Conservation (phyloP, 2,888 invertebrate genomes). For the Hirtodrosophila histrioides region DNA sequence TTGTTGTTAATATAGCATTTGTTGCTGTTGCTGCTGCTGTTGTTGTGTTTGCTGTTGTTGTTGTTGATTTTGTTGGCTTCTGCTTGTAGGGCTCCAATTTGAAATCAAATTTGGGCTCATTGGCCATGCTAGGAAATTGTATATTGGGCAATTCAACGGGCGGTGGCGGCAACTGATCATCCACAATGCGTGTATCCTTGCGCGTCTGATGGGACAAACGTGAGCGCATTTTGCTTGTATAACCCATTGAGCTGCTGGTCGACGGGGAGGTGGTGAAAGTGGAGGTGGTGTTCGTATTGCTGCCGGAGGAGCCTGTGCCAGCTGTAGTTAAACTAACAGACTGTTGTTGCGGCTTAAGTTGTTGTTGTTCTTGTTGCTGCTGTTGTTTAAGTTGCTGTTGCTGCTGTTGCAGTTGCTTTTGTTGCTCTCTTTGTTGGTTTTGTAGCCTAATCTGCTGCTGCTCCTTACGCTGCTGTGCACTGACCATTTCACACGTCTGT, state of each 20-base stretch:
- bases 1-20: neutral
- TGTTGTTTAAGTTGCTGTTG: slow-evolving; percentile 6
- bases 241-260: slow-evolving; percentile 4
- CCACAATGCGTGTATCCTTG: slow-evolving; percentile 52
- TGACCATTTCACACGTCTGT: slow-evolving; percentile 11
- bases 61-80: slow-evolving; percentile 1
- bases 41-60: neutral
- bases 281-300: neutral
- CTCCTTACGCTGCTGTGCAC: slow-evolving; percentile 8
- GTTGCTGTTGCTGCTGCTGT: slow-evolving; percentile 5
- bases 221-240: slow-evolving; percentile 65
- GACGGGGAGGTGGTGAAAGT: neutral
- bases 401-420: slow-evolving; percentile 17
- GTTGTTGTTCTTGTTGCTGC: slow-evolving; percentile 38
- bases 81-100: slow-evolving; percentile 39
- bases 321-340: slow-evolving; percentile 10
- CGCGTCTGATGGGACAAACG: slow-evolving; percentile 61
- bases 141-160: slow-evolving; percentile 86
- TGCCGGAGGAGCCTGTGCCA: neutral
- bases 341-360: slow-evolving; percentile 40
- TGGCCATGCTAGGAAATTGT: slow-evolving; percentile 82
- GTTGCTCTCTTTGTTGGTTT: neutral
- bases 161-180: slow-evolving; percentile 83
- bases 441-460: slow-evolving; percentile 21
- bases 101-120: slow-evolving; percentile 83